Evolutionary conservation across 1,140 invertebrate genomes (phyloP).

Genomic region (Druon quercuslanigerum): DNA sequence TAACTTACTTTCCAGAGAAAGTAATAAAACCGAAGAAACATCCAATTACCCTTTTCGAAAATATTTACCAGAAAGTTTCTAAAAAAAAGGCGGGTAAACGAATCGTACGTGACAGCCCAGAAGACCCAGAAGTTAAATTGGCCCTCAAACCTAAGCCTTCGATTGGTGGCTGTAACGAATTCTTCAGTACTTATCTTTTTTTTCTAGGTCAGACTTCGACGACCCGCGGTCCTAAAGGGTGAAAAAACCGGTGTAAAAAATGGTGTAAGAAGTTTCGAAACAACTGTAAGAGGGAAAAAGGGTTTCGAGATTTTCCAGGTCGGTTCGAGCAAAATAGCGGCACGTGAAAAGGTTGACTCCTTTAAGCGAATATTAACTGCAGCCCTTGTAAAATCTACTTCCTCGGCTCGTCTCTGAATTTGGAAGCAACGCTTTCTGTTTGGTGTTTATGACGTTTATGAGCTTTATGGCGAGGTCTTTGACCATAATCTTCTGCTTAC

Average conservation of each 20-base stretch:
- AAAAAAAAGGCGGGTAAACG: not conserved
- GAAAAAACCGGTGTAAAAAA: not conserved
- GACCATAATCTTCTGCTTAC: no score
- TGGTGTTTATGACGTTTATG: no score
- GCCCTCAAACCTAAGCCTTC: not conserved
- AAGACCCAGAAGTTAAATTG: constrained; percentile 24
- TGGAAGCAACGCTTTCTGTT: no score
- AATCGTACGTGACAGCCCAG: constrained; percentile 8
- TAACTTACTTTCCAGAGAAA: not conserved
- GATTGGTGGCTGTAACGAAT: constrained; percentile 14
- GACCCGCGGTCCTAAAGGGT: not conserved
- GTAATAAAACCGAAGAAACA: constrained; percentile 1
- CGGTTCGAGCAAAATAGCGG: no score
- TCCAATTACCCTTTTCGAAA: not conserved
- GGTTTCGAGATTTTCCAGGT: no score
- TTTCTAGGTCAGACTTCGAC: not conserved
- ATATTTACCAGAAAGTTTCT: not conserved
- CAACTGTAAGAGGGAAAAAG: no score
- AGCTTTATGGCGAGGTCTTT: no score
- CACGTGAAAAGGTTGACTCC: no score
- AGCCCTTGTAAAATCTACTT: no score
- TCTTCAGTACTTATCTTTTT: constrained; percentile 7
- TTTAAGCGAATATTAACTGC: no score
- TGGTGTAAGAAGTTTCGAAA: no score
- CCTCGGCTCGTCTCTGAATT: no score